Evolutionary conservation across 2,113 vertebrate genomes (phyloP).

Genomic region (Myiagra hebetior): DNA sequence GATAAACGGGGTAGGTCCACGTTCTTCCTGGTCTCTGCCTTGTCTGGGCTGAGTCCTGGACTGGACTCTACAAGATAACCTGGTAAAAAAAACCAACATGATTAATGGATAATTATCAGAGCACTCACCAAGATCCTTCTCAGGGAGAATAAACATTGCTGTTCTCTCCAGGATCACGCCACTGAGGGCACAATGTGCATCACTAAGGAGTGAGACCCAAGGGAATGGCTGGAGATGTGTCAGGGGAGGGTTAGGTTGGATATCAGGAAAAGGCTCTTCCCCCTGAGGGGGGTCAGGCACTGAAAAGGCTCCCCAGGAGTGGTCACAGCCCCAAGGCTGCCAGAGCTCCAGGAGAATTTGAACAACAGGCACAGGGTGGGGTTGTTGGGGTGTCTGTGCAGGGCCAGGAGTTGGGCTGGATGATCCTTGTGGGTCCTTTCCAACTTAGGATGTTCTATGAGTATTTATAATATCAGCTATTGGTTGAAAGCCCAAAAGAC

Average conservation of each 20-base stretch:
- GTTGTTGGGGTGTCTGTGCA: background rate
- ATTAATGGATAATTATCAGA: background rate
- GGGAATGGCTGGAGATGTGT: background rate
- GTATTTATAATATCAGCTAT: background rate
- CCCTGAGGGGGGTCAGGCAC: background rate
- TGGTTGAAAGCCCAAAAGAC: background rate
- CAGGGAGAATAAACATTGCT: background rate
- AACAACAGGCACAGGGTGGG: background rate
- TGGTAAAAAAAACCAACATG: background rate
- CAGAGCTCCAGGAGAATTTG: background rate
- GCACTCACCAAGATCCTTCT: background rate
- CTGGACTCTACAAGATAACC: conserved; percentile 41
- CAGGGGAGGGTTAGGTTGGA: background rate
- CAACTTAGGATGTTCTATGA: background rate
- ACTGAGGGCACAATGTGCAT: background rate
- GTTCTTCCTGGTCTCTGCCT: conserved; percentile 55
- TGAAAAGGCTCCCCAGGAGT: background rate
- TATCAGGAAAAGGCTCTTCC: background rate
- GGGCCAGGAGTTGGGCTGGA: background rate
- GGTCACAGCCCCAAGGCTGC: background rate
- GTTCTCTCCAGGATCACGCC: background rate
- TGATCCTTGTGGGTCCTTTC: background rate
- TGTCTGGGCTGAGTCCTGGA: conserved; percentile 66
- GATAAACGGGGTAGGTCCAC: conserved; percentile 75
- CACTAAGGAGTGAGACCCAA: background rate